These are phyloP conservation scores for Diaprepes abbreviatus DNA, from an alignment of 2,888 invertebrate genomes.

Conservation along the genomic window DNA sequence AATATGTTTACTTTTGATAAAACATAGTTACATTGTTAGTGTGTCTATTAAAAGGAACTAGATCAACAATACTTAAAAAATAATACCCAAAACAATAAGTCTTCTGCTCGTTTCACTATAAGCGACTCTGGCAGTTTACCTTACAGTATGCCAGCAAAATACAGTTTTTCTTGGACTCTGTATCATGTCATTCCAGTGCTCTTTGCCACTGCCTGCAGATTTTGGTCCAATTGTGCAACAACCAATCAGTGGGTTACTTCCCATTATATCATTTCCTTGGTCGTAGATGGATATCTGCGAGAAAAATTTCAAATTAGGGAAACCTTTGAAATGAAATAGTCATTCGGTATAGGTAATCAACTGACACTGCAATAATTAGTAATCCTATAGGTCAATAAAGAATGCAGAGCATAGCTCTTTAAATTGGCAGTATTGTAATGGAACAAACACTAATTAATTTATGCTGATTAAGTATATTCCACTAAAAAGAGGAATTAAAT, in stretches of 20 bases:
- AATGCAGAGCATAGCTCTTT: too few relatives aligned
- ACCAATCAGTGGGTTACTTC: conserved; percentile 75
- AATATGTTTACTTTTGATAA: too few relatives aligned
- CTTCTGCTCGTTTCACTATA: not conserved
- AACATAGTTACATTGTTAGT: not conserved
- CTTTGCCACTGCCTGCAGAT: conserved; percentile 78
- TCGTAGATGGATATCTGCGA: conserved; percentile 73
- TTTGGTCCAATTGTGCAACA: conserved; percentile 82
- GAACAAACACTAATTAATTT: too few relatives aligned
- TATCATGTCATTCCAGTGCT: conserved; percentile 92
- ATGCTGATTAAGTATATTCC: too few relatives aligned
- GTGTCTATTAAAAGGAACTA: not conserved
- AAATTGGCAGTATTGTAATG: too few relatives aligned
- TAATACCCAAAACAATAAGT: conserved; percentile 9
- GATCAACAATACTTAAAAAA: not conserved
- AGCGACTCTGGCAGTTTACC: conserved; percentile 52
- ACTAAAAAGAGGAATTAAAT: too few relatives aligned
- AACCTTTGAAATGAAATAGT: too few relatives aligned
- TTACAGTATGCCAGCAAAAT: conserved; percentile 85
- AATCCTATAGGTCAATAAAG: too few relatives aligned
- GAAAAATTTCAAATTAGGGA: too few relatives aligned
- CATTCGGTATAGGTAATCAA: too few relatives aligned
- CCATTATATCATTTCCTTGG: conserved; percentile 74
- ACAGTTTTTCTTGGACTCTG: conserved; percentile 89
- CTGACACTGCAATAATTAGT: too few relatives aligned